These are phyloP conservation scores for Reticulitermes lucifugus DNA, from an alignment of 2,888 invertebrate species.

Conservation along the genomic window DNA sequence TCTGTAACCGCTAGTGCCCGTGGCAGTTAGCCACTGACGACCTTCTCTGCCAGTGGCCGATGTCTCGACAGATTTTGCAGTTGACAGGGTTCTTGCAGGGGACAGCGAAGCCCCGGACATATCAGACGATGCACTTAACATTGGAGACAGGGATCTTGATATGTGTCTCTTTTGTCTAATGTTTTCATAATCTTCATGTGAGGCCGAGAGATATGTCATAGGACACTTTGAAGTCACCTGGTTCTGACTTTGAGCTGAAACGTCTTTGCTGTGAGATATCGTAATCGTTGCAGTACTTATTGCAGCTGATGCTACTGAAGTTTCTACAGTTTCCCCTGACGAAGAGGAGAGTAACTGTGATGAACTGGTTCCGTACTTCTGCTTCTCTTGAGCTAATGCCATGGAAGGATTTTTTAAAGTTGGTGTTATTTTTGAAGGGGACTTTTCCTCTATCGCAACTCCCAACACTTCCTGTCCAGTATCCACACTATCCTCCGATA, in stretches of 20 bases:
- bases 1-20: slow-evolving; percentile 13
- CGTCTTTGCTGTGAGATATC: not conserved
- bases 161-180: not conserved
- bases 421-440: not conserved
- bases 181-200: slow-evolving; percentile 8
- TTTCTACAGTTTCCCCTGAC: not conserved
- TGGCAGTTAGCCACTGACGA: slow-evolving; percentile 48
- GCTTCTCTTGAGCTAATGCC: slow-evolving; percentile 2
- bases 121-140: slow-evolving; percentile 22
- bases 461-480: not conserved
- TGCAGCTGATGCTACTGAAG: not conserved
- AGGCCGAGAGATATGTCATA: slow-evolving; percentile 21
- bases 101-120: not conserved
- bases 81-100: slow-evolving; percentile 23
- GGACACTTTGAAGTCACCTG: not conserved
- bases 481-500: not conserved
- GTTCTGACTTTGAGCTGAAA: not conserved
- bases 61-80: slow-evolving; percentile 21
- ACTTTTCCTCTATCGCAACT: not conserved
- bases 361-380: not conserved
- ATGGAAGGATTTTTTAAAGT: not conserved
- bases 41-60: slow-evolving; percentile 40
- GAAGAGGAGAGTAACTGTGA: not conserved
- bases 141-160: slow-evolving; percentile 32
- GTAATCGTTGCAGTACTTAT: not conserved